Evolutionary conservation across 2,888 invertebrate genomes (phyloP), one percentile per base, ranked within the genome.

Genomic region (Andrena marginata): DNA sequence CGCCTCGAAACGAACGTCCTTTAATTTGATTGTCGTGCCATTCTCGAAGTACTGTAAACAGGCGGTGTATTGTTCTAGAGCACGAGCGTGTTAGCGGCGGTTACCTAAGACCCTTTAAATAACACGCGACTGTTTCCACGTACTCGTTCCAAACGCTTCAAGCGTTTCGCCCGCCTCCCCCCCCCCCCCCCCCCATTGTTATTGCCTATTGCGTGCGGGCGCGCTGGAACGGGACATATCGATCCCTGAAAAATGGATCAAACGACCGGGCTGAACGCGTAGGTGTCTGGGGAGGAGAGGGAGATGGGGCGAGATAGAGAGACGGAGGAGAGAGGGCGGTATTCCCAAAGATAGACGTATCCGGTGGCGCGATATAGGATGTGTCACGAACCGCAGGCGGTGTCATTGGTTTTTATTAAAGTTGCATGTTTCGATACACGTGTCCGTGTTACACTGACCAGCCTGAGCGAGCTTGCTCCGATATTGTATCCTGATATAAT

Each of bases 1-100:
- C 62, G 97, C 97, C 75, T 96, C 95, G 94, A 97, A 97, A 93
- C 97, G 97, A 92, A 97, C 95, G 93, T 96, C 95, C 90, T 96
- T 96, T 89, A 98, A 94, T 84, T 96, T 96, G 93, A 97, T 96
- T 91, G 96, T 96, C 94, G 96, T 96, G 90, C 96, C 96, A 88
- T 96, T 96, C 91, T 95, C 94, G 73, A 95, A 95, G 93, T 95
- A 95, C 97, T 97, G 95, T 48, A 79, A 83, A 65, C 64, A 82
- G 56, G 31, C 10, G 6, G 20, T 16, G 35, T 51, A 82, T 56
- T 51, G 54, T 56, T 42, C 54, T 29, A 59, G 54, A 16, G 2
- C 29, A 60, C 16, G 35, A 71, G 31, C 23, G 72, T 29, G 70
- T 26, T 51, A 48, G 29, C 33, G 29, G 6, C 68, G 65, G 16